Conservation (phyloP, 2,888 invertebrate genomes). For the Ceriagrion tenellum region DNA sequence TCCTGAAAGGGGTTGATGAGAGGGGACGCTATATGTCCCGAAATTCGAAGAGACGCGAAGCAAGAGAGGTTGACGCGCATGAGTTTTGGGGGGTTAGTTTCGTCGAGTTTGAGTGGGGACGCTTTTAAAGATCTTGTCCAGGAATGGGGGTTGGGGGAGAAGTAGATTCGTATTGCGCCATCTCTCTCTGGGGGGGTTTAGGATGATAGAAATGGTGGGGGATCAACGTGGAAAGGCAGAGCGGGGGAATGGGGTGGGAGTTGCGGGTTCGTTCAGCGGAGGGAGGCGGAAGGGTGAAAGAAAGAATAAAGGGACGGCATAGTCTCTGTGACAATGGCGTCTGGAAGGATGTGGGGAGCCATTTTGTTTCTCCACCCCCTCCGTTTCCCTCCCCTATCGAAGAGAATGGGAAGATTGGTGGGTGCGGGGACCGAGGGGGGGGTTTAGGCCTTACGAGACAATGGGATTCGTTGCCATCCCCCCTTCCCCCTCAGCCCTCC, state of each 20-base stretch:
- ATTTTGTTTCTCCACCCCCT: constrained; percentile 54
- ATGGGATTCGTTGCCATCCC: constrained; percentile 48
- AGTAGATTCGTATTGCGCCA: background rate
- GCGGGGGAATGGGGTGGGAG: background rate
- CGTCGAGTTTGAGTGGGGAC: background rate
- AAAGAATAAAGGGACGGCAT: constrained; percentile 53
- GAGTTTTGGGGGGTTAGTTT: background rate
- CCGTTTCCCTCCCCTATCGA: background rate
- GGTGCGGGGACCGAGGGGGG: background rate
- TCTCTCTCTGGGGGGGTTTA: constrained; percentile 12
- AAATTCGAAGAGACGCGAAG: background rate
- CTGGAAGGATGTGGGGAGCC: constrained; percentile 65
- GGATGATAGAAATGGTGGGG: background rate
- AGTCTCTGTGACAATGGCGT: constrained; percentile 49
- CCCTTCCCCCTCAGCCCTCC: background rate
- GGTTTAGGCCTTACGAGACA: constrained; percentile 38
- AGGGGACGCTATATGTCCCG: background rate
- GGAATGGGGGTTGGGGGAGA: background rate
- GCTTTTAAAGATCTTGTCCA: background rate
- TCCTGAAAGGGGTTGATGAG: background rate
- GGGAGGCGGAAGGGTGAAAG: background rate
- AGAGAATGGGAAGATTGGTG: background rate
- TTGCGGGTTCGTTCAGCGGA: background rate
- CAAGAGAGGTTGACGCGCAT: background rate
- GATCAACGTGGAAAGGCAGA: background rate